Evolutionary conservation across 2,888 invertebrate genomes (phyloP).

Genomic region (Heliconius hortense): DNA sequence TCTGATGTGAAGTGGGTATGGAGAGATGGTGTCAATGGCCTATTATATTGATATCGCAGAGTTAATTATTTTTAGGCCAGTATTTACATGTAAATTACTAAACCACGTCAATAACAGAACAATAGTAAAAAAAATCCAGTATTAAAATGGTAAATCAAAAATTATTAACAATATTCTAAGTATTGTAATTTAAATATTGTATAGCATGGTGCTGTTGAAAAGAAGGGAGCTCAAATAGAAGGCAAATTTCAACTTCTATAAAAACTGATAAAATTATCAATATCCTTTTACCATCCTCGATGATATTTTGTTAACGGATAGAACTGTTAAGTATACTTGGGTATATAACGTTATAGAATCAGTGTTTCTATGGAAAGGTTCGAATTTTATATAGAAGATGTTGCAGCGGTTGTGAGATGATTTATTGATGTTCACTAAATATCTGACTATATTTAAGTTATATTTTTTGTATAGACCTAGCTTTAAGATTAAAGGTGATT

Average conservation of each 20-base stretch:
- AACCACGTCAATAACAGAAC: slow-evolving; percentile 23
- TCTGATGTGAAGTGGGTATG: slow-evolving; percentile 18
- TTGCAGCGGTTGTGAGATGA: slow-evolving; percentile 82
- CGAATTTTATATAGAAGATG: slow-evolving; percentile 69
- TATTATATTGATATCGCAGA: slow-evolving; percentile 34
- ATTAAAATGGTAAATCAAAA: slow-evolving; percentile 25
- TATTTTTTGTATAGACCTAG: slow-evolving; percentile 81
- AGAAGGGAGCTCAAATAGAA: slow-evolving; percentile 56
- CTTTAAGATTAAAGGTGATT: slow-evolving; percentile 74
- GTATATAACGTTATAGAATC: slow-evolving; percentile 61
- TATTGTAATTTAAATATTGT: slow-evolving; percentile 22
- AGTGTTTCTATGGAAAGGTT: slow-evolving; percentile 70
- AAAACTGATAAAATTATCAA: slow-evolving; percentile 25
- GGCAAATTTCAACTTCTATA: slow-evolving; percentile 5
- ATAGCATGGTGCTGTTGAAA: slow-evolving; percentile 39
- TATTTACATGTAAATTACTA: slow-evolving; percentile 28
- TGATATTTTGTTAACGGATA: slow-evolving; percentile 51
- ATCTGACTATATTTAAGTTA: slow-evolving; percentile 79
- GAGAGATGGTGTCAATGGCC: slow-evolving; percentile 34
- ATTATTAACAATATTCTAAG: slow-evolving; percentile 18
- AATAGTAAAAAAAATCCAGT: slow-evolving; percentile 31
- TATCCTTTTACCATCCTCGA: slow-evolving; percentile 46
- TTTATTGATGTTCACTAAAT: slow-evolving; percentile 81
- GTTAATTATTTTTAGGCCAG: slow-evolving; percentile 36
- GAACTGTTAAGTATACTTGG: slow-evolving; percentile 53